phyloP scores from a whole-genome alignment of 2,113 vertebrate species.

The Alligator sinensis region DNA sequence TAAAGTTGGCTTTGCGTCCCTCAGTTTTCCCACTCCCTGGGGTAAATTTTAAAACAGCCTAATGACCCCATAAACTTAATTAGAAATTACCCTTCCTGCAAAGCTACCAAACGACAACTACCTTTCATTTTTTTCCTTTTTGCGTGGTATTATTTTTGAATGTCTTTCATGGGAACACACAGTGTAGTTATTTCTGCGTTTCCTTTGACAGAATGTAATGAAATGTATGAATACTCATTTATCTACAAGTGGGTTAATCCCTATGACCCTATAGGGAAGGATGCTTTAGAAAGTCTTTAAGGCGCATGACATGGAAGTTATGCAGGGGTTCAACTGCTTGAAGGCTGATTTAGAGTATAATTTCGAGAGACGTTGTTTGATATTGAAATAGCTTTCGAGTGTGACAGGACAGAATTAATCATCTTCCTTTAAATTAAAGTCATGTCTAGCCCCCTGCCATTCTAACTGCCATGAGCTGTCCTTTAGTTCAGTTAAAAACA shows the following conservation, averaged over 20 bases:
- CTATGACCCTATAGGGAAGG: neutral
- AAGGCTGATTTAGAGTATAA: neutral
- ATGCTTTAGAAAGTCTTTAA: neutral
- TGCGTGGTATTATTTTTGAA: neutral
- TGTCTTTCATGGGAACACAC: neutral
- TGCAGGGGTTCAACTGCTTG: neutral
- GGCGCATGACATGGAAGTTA: neutral
- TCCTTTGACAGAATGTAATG: neutral
- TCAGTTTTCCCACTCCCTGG: neutral
- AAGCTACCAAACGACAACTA: neutral
- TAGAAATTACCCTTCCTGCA: neutral
- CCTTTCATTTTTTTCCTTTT: rapidly evolving
- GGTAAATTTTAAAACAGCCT: neutral
- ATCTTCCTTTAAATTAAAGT: constrained; percentile 44
- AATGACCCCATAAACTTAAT: neutral
- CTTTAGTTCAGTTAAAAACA: constrained; percentile 11
- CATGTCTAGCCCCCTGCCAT: neutral
- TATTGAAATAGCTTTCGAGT: constrained; percentile 48
- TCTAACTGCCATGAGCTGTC: constrained; percentile 1
- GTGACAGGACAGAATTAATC: constrained; percentile 28
- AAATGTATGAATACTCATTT: neutral
- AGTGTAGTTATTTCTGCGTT: neutral
- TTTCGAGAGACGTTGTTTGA: neutral
- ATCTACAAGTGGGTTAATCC: neutral
- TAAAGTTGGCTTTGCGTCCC: neutral